These are phyloP conservation scores for Papilio aristodemus DNA, from an alignment of 1,140 invertebrate genomes.

Conservation along the genomic window DNA sequence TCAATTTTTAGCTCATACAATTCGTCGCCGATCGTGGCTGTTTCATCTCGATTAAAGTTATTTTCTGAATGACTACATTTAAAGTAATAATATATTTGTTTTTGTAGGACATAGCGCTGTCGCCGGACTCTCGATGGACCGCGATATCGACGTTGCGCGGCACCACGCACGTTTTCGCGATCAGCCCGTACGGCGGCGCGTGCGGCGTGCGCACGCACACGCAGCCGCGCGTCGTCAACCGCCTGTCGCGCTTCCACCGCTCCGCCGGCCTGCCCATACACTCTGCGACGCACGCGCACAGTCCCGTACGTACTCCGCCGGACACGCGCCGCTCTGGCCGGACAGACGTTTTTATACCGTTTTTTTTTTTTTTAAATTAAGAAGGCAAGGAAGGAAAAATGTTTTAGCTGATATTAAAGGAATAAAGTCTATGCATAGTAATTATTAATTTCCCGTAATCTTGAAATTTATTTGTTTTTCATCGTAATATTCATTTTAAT, in stretches of 20 bases:
- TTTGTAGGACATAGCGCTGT: constrained; percentile 91
- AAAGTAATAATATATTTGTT: not conserved
- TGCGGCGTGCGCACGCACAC: constrained; percentile 96
- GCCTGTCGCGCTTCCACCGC: constrained; percentile 95
- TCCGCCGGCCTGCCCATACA: constrained; percentile 90
- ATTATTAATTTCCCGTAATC: no score
- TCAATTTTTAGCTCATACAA: not conserved
- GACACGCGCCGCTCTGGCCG: no score
- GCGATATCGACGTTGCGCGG: constrained; percentile 96
- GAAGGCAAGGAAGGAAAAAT: no score
- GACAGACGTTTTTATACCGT: no score
- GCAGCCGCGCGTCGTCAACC: constrained; percentile 95
- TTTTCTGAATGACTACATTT: no score
- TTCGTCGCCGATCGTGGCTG: no score
- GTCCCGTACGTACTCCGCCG: constrained; percentile 79
- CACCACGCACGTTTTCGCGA: constrained; percentile 98
- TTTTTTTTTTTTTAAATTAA: no score
- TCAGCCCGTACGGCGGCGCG: constrained; percentile 97
- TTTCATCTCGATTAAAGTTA: not conserved
- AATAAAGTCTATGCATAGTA: no score
- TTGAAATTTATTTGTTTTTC: no score
- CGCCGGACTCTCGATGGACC: constrained; percentile 96
- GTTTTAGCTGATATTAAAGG: no score
- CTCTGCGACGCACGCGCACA: constrained; percentile 81
- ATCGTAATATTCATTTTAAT: no score